Evolutionary conservation across 2,888 invertebrate species (phyloP), one percentile per base, ranked within the genome.

Genomic region (Serripes groenlandicus): DNA sequence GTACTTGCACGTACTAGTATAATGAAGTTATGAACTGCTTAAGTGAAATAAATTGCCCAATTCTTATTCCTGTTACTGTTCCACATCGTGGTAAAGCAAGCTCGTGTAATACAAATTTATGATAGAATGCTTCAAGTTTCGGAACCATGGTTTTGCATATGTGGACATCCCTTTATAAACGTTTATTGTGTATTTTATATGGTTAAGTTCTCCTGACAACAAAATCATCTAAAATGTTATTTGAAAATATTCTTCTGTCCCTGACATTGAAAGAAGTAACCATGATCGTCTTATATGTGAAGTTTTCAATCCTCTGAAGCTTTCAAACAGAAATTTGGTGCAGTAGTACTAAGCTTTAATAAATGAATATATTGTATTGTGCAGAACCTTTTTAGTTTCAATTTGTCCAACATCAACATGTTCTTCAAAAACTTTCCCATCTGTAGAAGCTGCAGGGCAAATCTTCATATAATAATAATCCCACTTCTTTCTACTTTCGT

Each of bases 151-250:
- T 42, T 21, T 75, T 60, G 75, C 75, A 85, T 21, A 68, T 7
- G 28, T n/a, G 23, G 21, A 62, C 32, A 34, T 84, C 72, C 32
- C 64, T 83, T 4, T 56, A 72, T 15, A 74, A 71, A 18, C 77
- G 35, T 52, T 81, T 64, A 30, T 73, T 76, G 56, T 62, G 35
- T 7, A 79, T 26, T 26, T 84, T 74, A 64, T 81, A 78, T 11
- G 77, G 80, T 37, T 80, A 71, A 3, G 30, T 23, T 23, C 66
- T 74, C 34, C 83, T 37, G 0, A 75, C 75, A 32, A 81, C 72
- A 74, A 84, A 80, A 42, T 81, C 79, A n/a, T n/a, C 72, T 49
- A 78, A 78, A 83, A n/a, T 37, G 71, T 15, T 58, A 18, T 7
- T 60, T 37, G 54, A 66, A 79, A 3, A 79, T 62, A 54, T 79